Base-by-base conservation (phyloP, 2,888 invertebrate genomes). In the Eupeodes luniger region DNA sequence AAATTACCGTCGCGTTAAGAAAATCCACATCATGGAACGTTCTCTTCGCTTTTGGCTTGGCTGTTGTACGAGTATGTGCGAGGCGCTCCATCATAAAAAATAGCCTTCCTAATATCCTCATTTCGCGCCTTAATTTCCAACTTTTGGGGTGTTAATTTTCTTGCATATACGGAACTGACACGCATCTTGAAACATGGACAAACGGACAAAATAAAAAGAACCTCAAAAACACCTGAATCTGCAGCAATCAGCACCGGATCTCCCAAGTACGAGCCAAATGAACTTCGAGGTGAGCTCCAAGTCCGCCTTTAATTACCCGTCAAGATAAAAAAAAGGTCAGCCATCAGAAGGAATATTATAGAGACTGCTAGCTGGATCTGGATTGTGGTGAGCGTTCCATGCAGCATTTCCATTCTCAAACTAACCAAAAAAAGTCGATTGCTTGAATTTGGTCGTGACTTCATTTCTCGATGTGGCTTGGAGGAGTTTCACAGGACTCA, bases 221-320 rank as follows among this genome's bases (percentile, higher is more conserved):
- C 53, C 53, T 59, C n/a, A 0, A 36, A 84, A 67, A 69, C 81
- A 88, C 80, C 76, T 81, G 78, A 70, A 70, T 70, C 74, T 70
- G 44, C 81, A 64, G 85, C 85, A 88, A 85, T 88, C 85, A 70
- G 62, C 74, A 59, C 64, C 70, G 85, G 69, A 88, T 88, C 88
- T 88, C 19, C 81, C 57, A 36, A 85, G 85, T 81, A 59, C 67
- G 85, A 78, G 81, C 70, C 78, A 85, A 81, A 88, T 85, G 74
- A 85, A 81, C 85, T 79, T 81, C 64, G 70, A 88, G 88, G 88
- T 85, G 88, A 88, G 78, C 80, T 84, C 81, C 49, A 69, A 90
- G 81, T 82, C 90, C 90, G 90, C 90, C 90, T 90, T 90, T 90
- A 90, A 90, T 90, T 90, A 89, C 86, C 85, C 90, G 89, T 89